Percentiles rank a stretch among this genome's conserved stretches.
These are phyloP conservation scores for Heliconius erato DNA, from an alignment of 2,888 invertebrate species.

Conservation along the genomic window DNA sequence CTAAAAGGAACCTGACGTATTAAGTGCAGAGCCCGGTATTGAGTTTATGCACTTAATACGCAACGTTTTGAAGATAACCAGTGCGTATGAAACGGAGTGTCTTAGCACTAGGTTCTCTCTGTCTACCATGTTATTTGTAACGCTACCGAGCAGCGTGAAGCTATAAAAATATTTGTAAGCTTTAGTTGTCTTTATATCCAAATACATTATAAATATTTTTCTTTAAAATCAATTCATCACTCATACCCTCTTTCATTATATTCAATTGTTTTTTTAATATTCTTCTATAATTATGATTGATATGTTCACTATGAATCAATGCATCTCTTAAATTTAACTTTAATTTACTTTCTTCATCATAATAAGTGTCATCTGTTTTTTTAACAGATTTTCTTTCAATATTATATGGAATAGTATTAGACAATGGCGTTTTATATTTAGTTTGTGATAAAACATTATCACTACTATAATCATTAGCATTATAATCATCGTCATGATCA, in stretches of 20 bases:
- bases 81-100: too few species aligned
- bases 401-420: background rate
- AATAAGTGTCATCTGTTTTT: background rate
- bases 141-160: too few species aligned
- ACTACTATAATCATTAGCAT: constrained; percentile 10
- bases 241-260: background rate
- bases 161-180: background rate
- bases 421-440: background rate
- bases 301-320: constrained; percentile 1
- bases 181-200: background rate
- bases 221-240: background rate
- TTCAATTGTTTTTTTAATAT: background rate
- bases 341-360: constrained; percentile 4
- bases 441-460: background rate
- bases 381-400: background rate
- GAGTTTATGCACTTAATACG: too few species aligned
- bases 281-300: background rate
- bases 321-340: background rate
- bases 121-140: too few species aligned
- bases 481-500: background rate
- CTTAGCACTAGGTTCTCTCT: too few species aligned
- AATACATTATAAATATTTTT: constrained; percentile 7
- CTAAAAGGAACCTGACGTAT: background rate
- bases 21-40: too few species aligned
- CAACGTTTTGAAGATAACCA: too few species aligned